Conservation (phyloP, 1,140 invertebrate species). For the Telenomus remus region DNA sequence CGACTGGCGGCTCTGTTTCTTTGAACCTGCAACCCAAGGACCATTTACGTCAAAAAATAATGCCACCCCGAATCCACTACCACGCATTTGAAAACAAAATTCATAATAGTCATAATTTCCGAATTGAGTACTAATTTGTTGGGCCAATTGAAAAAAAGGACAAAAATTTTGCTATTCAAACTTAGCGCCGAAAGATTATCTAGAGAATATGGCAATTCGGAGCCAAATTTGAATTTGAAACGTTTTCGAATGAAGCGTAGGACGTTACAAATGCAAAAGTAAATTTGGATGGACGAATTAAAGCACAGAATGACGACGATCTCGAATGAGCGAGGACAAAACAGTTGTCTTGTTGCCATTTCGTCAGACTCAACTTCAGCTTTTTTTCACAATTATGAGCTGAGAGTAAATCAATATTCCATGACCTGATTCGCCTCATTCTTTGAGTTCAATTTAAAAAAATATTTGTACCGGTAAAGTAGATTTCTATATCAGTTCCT, state of each 20-base stretch:
- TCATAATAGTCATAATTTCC: too few relatives aligned
- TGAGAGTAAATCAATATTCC: slow-evolving; percentile 33
- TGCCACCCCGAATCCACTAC: slow-evolving; percentile 60
- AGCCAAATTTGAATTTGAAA: slow-evolving; percentile 1
- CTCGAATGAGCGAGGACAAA: slow-evolving; percentile 21
- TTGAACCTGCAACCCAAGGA: slow-evolving; percentile 88
- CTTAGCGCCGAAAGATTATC: neutral
- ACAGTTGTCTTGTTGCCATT: neutral
- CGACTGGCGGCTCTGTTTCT: slow-evolving; percentile 88
- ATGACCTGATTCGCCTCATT: slow-evolving; percentile 21
- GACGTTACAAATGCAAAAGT: slow-evolving; percentile 18
- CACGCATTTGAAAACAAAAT: slow-evolving; percentile 53
- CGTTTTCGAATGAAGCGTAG: neutral
- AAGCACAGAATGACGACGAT: slow-evolving; percentile 39
- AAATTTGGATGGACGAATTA: slow-evolving; percentile 24
- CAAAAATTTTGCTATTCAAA: slow-evolving; percentile 2
- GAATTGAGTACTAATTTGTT: too few relatives aligned
- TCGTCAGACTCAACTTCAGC: neutral
- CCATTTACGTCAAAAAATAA: slow-evolving; percentile 65
- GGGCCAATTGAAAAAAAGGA: too few relatives aligned
- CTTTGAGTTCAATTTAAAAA: slow-evolving; percentile 2
- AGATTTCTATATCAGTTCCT: slow-evolving; percentile 14
- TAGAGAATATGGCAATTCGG: too few relatives aligned
- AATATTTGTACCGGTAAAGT: slow-evolving; percentile 18
- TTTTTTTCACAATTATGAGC: slow-evolving; percentile 7